Percentiles rank a stretch among this genome's conserved stretches.
phyloP scores from a whole-genome alignment of 2,113 vertebrate species.

The Sylvicapra grimmia region DNA sequence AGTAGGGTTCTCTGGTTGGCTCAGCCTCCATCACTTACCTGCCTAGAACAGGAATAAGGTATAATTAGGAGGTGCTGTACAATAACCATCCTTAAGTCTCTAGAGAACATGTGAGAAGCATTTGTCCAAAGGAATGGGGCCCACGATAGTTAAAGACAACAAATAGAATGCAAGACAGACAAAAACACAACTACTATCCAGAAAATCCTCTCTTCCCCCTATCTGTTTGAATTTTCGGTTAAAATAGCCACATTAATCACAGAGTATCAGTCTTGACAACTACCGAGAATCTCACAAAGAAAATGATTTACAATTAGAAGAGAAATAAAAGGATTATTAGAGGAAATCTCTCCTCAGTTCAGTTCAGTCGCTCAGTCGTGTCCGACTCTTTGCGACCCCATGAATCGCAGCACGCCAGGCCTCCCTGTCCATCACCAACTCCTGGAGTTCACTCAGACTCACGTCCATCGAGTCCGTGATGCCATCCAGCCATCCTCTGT shows the following conservation, averaged over 20 bases:
- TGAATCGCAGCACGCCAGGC: too few species aligned
- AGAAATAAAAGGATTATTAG: not conserved
- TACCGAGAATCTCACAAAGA: not conserved
- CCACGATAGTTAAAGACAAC: not conserved
- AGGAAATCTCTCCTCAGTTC: not conserved
- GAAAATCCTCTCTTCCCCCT: not conserved
- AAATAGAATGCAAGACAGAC: not conserved
- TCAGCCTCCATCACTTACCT: not conserved
- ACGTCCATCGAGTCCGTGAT: too few species aligned
- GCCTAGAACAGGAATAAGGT: not conserved
- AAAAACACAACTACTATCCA: not conserved
- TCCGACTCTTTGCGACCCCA: too few species aligned
- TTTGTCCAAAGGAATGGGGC: not conserved
- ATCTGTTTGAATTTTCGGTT: not conserved
- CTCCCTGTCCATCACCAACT: too few species aligned
- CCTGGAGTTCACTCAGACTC: too few species aligned
- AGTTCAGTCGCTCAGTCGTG: too few species aligned
- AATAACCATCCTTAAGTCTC: not conserved
- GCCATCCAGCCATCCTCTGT: too few species aligned
- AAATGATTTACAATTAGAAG: constrained; percentile 1
- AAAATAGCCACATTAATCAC: not conserved
- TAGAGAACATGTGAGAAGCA: not conserved
- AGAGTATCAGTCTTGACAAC: not conserved
- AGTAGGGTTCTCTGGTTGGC: too few species aligned
- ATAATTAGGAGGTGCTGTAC: accelerated